phyloP scores from a whole-genome alignment of 2,113 vertebrate genomes.

The Gambusia affinis region DNA sequence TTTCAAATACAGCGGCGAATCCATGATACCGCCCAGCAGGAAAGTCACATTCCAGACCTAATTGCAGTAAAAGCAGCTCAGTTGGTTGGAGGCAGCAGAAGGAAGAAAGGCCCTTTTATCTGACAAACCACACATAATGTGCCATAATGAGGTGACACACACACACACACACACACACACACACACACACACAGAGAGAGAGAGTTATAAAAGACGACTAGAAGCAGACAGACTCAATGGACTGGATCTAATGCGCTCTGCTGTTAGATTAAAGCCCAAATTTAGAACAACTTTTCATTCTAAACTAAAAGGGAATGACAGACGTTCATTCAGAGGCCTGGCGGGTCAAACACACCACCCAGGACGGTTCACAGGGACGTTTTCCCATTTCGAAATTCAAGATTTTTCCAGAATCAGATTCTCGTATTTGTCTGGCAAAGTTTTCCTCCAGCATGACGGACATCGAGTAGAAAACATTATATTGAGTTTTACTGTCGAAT shows the following conservation, averaged over 20 bases:
- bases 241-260: background rate
- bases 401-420: no score
- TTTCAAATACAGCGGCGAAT: constrained; percentile 10
- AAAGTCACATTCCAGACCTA: constrained; percentile 61
- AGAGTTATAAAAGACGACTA: background rate
- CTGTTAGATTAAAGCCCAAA: background rate
- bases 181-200: background rate
- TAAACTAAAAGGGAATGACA: background rate
- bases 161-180: background rate
- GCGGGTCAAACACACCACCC: background rate
- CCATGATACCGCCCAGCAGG: constrained; percentile 42
- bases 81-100: constrained; percentile 14
- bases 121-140: constrained; percentile 1
- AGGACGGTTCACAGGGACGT: background rate
- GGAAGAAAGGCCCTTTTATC: constrained; percentile 35
- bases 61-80: constrained; percentile 59
- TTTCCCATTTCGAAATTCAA: no score
- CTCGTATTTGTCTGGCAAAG: no score
- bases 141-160: constrained; percentile 6
- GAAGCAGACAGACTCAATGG: background rate
- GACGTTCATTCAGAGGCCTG: background rate
- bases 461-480: no score
- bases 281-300: background rate
- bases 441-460: no score
- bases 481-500: no score